Evolutionary conservation across 2,797 vertebrate genomes (phyloP).

Genomic region (Hirundo rustica): DNA sequence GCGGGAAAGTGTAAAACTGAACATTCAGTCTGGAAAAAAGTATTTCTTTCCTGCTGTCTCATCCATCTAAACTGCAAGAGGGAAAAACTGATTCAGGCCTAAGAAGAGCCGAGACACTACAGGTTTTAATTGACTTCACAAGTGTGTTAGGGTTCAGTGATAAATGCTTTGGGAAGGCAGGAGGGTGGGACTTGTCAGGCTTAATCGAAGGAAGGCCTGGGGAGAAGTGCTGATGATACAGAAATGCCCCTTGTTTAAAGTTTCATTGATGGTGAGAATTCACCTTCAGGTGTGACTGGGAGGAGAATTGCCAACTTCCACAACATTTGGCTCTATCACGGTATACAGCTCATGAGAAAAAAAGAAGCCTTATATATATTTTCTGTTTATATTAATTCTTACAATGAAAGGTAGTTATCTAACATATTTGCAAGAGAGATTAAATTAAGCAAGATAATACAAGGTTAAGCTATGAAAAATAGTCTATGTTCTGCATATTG

Average conservation of each 20-base stretch:
- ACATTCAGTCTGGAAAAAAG: not conserved
- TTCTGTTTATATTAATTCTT: constrained; percentile 71
- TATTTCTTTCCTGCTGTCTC: not conserved
- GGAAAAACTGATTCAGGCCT: not conserved
- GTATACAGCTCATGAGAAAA: constrained; percentile 32
- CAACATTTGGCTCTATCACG: constrained; percentile 32
- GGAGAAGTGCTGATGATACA: not conserved
- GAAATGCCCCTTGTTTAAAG: not conserved
- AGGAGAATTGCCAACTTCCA: constrained; percentile 59
- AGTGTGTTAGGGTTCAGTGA: not conserved
- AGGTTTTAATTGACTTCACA: not conserved
- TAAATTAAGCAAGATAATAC: constrained; percentile 76
- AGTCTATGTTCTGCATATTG: constrained; percentile 74
- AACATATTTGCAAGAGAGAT: constrained; percentile 72
- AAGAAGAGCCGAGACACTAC: not conserved
- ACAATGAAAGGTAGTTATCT: constrained; percentile 70
- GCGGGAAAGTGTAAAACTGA: not conserved
- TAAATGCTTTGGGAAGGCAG: not conserved
- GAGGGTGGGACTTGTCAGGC: not conserved
- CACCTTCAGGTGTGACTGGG: constrained; percentile 34
- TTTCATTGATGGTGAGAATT: not conserved
- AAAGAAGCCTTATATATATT: constrained; percentile 74
- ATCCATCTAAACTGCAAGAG: not conserved
- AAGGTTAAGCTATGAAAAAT: constrained; percentile 70
- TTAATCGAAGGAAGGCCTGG: not conserved